These are phyloP conservation scores for Theonella swinhoei DNA, from an alignment of 37 sponge, comb jelly and placozoan genomes.

Conservation along the genomic window DNA sequence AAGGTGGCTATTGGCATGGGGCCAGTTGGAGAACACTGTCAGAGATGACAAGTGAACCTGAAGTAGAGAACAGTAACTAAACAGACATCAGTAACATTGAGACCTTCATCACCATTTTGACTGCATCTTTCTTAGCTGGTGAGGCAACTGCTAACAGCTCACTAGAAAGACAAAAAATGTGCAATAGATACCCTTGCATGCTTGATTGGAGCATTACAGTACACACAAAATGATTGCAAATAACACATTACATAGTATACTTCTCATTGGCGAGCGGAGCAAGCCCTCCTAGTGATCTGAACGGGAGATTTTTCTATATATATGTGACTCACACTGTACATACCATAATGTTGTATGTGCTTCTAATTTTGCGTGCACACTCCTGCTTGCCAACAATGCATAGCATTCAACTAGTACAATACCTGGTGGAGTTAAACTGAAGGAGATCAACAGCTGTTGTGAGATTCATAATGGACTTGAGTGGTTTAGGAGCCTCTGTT, in stretches of 20 bases:
- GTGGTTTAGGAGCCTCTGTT: constrained; percentile 59
- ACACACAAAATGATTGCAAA: background rate
- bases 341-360: no score
- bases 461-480: constrained; percentile 79
- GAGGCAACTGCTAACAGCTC: constrained; percentile 88
- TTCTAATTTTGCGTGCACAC: no score
- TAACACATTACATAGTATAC: background rate
- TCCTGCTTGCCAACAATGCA: no score
- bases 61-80: background rate
- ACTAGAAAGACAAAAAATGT: constrained; percentile 23
- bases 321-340: no score
- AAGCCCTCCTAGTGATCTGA: no score
- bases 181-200: background rate
- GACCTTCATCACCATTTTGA: constrained; percentile 63
- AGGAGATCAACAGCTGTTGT: constrained; percentile 62
- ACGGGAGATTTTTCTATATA: no score
- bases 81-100: background rate
- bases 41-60: constrained; percentile 83
- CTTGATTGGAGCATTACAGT: background rate
- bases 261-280: background rate
- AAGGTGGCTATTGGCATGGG: constrained; percentile 33
- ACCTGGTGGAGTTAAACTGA: constrained; percentile 78
- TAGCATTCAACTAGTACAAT: no score
- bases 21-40: constrained; percentile 94
- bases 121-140: constrained; percentile 68